Conservation (phyloP, 2,113 vertebrate genomes). For the Rhinolophus ferrumequinum region DNA sequence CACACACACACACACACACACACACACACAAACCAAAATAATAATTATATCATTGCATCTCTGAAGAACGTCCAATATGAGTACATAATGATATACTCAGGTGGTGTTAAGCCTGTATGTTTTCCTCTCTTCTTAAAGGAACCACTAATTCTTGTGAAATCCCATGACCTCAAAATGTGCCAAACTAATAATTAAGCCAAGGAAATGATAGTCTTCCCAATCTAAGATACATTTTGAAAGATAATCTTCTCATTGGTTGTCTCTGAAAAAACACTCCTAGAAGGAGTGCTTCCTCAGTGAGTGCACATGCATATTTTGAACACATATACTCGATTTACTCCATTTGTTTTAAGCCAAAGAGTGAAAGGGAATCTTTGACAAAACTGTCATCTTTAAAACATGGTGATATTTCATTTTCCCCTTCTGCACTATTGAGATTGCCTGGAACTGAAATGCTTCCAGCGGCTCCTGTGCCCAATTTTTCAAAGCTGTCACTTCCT, state of each 20-base stretch:
- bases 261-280: slow-evolving; percentile 25
- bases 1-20: not conserved
- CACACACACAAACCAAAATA: not conserved
- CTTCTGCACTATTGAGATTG: slow-evolving; percentile 83
- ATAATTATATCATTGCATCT: not conserved
- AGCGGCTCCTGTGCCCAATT: slow-evolving; percentile 81
- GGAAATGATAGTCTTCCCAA: slow-evolving; percentile 15
- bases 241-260: not conserved
- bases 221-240: not conserved
- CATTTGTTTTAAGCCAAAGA: slow-evolving; percentile 83
- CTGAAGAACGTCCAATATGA: not conserved
- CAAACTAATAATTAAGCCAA: slow-evolving; percentile 58
- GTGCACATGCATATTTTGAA: slow-evolving; percentile 66
- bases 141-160: slow-evolving; percentile 31
- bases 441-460: slow-evolving; percentile 84
- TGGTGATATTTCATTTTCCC: slow-evolving; percentile 85
- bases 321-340: slow-evolving; percentile 80
- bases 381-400: slow-evolving; percentile 87
- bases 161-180: slow-evolving; percentile 9
- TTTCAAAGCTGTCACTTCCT: slow-evolving; percentile 88
- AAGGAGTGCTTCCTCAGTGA: slow-evolving; percentile 46
- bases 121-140: not conserved
- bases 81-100: not conserved
- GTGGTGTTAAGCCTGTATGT: not conserved
- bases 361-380: slow-evolving; percentile 84